phyloP scores from a whole-genome alignment of 2,888 invertebrate species.

The Drosophila pullipes region DNA sequence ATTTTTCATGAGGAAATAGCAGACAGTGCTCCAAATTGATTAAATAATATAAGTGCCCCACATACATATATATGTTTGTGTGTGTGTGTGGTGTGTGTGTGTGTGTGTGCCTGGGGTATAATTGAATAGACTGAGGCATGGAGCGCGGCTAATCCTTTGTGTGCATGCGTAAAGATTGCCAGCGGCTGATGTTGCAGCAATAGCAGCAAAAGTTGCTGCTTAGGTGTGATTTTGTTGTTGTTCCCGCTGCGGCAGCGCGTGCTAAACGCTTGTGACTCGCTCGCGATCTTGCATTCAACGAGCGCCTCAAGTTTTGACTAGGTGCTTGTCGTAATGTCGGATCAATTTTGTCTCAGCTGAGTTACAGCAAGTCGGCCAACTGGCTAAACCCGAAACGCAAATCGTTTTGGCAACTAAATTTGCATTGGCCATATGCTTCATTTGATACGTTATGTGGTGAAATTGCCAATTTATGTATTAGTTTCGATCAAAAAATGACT shows the following conservation, averaged over 20 bases:
- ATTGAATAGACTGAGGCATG: conserved; percentile 55
- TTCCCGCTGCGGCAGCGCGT: conserved; percentile 26
- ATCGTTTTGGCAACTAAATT: conserved; percentile 66
- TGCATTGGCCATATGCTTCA: conserved; percentile 54
- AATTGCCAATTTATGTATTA: conserved; percentile 48
- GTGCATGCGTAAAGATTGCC: conserved; percentile 61
- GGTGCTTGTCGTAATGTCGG: conserved; percentile 64
- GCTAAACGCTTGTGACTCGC: conserved; percentile 44
- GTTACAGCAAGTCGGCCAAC: conserved; percentile 46
- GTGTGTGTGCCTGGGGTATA: conserved; percentile 20
- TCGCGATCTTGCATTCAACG: conserved; percentile 10
- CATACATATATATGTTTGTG: background rate
- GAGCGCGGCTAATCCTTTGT: conserved; percentile 48
- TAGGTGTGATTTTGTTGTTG: conserved; percentile 6
- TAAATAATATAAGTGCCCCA: conserved; percentile 60
- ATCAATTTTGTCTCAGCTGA: conserved; percentile 71
- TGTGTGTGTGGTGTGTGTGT: background rate
- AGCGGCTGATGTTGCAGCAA: conserved; percentile 45
- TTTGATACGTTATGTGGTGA: conserved; percentile 50
- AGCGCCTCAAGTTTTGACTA: conserved; percentile 21
- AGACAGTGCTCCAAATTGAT: conserved; percentile 55
- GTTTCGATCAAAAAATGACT: conserved; percentile 43
- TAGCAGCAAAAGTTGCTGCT: conserved; percentile 10
- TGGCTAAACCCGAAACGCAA: conserved; percentile 66
- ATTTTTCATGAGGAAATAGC: conserved; percentile 74